A percentile compares a stretch with the other conserved stretches of the same genome.
Evolutionary conservation across 1,140 invertebrate species (phyloP).

Genomic region (Triops longicaudatus): DNA sequence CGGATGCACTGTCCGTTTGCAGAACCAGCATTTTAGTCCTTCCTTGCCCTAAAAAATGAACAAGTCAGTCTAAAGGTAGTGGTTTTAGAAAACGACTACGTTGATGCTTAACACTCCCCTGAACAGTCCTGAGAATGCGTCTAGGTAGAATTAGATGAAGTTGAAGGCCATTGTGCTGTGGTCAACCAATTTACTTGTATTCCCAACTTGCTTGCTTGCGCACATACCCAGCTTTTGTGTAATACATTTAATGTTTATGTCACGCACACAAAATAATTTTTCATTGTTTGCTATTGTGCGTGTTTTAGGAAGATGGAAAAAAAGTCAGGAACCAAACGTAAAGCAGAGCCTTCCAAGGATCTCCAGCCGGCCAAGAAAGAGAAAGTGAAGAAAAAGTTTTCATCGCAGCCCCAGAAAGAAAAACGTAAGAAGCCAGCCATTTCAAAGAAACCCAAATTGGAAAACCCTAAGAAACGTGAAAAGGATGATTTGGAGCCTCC

Average conservation of each 20-base stretch:
- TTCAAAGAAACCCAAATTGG: constrained; percentile 1
- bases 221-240: no score
- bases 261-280: no score
- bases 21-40: background rate
- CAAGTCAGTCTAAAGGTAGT: background rate
- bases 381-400: background rate
- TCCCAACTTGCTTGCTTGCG: no score
- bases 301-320: background rate
- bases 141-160: background rate
- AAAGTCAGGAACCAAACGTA: background rate
- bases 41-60: background rate
- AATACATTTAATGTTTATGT: no score
- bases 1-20: background rate
- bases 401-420: background rate
- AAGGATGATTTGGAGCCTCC: background rate
- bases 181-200: background rate
- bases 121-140: background rate
- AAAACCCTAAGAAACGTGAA: background rate
- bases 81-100: background rate
- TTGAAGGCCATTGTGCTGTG: background rate
- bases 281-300: background rate
- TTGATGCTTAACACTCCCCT: background rate
- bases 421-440: background rate
- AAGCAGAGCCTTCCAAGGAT: background rate
- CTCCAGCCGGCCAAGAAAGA: background rate